A percentile compares a stretch with the other conserved stretches of the same genome.
phyloP scores from a whole-genome alignment of 2,888 invertebrate genomes.

The Acanthosepion pharaonis region DNA sequence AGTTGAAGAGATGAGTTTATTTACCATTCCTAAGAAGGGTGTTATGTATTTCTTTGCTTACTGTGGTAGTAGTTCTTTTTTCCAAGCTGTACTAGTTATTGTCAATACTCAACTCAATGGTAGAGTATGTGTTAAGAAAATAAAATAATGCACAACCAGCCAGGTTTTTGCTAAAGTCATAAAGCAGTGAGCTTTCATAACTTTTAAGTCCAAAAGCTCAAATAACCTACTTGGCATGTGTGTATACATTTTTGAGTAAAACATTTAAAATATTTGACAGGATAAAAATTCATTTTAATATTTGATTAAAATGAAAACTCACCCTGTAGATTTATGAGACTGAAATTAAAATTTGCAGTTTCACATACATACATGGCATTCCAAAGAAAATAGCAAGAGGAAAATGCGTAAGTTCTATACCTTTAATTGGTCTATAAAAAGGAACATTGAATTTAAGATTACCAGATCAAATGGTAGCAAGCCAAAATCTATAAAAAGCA shows the following conservation, averaged over 20 bases:
- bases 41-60: background rate
- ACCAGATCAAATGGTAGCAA: slow-evolving; percentile 15
- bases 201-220: background rate
- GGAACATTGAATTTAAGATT: background rate
- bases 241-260: too few relatives aligned
- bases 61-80: background rate
- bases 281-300: slow-evolving; percentile 8
- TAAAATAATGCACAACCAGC: background rate
- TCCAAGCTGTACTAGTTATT: background rate
- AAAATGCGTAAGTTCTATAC: background rate
- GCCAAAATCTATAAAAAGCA: slow-evolving; percentile 24
- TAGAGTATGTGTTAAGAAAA: background rate
- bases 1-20: too few relatives aligned
- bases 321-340: background rate
- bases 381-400: slow-evolving; percentile 18
- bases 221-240: too few relatives aligned
- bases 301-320: background rate
- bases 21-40: too few relatives aligned
- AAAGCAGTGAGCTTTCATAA: background rate
- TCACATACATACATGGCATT: slow-evolving; percentile 9
- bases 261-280: background rate
- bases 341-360: slow-evolving; percentile 15
- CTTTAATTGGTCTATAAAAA: background rate
- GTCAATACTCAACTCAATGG: background rate
- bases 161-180: background rate